Evolutionary conservation across 53 echinoderm and acorn worm genomes (phyloP).

Genomic region (Echinarachnius parma): DNA sequence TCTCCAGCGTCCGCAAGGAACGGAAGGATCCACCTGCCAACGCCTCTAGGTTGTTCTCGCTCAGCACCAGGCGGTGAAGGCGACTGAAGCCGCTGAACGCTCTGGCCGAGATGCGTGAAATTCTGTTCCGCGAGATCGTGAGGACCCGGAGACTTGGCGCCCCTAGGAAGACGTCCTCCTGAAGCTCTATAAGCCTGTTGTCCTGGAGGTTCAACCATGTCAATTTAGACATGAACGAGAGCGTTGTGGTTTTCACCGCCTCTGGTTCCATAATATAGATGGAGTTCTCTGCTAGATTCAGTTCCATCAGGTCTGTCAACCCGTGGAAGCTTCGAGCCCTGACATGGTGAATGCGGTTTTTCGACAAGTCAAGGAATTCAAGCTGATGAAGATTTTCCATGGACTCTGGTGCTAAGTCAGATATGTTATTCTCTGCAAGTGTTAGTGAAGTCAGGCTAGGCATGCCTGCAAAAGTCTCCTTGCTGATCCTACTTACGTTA

Average conservation of each 20-base stretch:
- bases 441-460: slow-evolving; percentile 40
- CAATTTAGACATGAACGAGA: slow-evolving; percentile 46
- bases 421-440: slow-evolving; percentile 56
- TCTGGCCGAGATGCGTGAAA: slow-evolving; percentile 30
- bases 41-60: slow-evolving; percentile 41
- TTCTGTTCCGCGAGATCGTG: slow-evolving; percentile 54
- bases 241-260: slow-evolving; percentile 46
- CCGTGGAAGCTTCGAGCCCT: slow-evolving; percentile 45
- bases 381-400: slow-evolving; percentile 38
- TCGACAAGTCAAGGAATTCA: slow-evolving; percentile 49
- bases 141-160: slow-evolving; percentile 56
- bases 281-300: slow-evolving; percentile 50
- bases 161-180: slow-evolving; percentile 46
- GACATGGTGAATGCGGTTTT: slow-evolving; percentile 48
- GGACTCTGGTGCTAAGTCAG: slow-evolving; percentile 34
- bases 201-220: slow-evolving; percentile 54
- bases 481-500: slow-evolving; percentile 33
- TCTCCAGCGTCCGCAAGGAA: slow-evolving; percentile 28
- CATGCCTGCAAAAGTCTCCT: slow-evolving; percentile 42
- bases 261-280: slow-evolving; percentile 36
- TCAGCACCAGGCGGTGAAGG: slow-evolving; percentile 40
- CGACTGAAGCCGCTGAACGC: slow-evolving; percentile 44
- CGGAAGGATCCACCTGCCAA: slow-evolving; percentile 40
- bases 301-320: slow-evolving; percentile 35
- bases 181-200: slow-evolving; percentile 41